Base-by-base conservation (phyloP, 2,797 vertebrate genomes). In the Ibycter americanus region DNA sequence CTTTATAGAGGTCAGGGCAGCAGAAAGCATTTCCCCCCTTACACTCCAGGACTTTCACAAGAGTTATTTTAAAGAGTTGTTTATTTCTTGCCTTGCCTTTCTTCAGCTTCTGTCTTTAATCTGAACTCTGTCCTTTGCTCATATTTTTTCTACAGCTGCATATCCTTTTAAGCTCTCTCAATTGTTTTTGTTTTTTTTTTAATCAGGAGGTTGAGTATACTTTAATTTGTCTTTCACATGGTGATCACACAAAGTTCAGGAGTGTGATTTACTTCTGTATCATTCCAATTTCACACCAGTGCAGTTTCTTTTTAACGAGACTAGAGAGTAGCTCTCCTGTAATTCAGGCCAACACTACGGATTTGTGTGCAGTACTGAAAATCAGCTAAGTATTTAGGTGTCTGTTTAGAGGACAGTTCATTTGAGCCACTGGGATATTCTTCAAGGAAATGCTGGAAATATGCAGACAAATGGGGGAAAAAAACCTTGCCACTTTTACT, bases 41-140 rank as follows among this genome's bases (percentile, higher is more conserved):
- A 92, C 52, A 42, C 74, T 80, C 65, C 78, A 94, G 36, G 84
- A 90, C 26, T 93, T 96, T 74, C 71, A 77, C 76, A 89, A 94
- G 77, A 95, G 59, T 52, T 91, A 93, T 90, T 97, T 89, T 90
- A 87, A 87, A 87, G 52, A 19, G n/a, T 55, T 95, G 77, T 94
- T 95, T 95, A 90, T 96, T 96, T 89, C 78, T 94, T 93, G 70
- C 19, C n/a, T 94, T 68, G 65, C 27, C 59, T 95, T 94, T 91
- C 79, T 81, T 87, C 51, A 82, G 46, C 40, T 92, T 90, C 71
- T 87, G 71, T 68, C 81, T 96, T 92, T 93, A 93, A 95, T 93
- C 63, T 96, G 96, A 95, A 92, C 93, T 96, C 81, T 94, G 90
- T 74, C 71, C 92, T 93, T 89, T 90, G 74, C 54, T 87, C 46